Evolutionary conservation across 2,113 vertebrate genomes (phyloP).

Genomic region (Boulengeromyrus knoepffleri): DNA sequence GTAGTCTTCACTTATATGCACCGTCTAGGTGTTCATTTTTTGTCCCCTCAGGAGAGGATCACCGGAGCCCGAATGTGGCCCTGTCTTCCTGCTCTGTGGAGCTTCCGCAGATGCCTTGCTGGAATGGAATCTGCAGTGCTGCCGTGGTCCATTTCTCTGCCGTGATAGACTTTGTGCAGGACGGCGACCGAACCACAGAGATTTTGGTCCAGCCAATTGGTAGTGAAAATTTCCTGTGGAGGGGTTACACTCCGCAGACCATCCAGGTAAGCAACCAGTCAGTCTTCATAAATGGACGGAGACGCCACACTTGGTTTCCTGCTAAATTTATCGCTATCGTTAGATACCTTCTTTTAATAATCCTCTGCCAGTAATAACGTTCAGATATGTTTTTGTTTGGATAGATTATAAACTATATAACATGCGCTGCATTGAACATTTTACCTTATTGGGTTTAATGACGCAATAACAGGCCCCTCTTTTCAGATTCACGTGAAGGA

Average conservation of each 20-base stretch:
- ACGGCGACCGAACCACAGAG: slow-evolving; percentile 66
- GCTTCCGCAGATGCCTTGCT: slow-evolving; percentile 59
- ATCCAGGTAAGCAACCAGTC: slow-evolving; percentile 54
- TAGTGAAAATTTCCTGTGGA: slow-evolving; percentile 74
- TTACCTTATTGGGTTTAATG: not conserved
- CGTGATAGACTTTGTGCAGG: slow-evolving; percentile 65
- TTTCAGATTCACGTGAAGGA: slow-evolving; percentile 74
- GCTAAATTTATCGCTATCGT: not conserved
- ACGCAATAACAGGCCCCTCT: slow-evolving; percentile 7
- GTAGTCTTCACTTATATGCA: not conserved
- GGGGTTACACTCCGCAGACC: slow-evolving; percentile 64
- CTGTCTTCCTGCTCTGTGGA: slow-evolving; percentile 76
- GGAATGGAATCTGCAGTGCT: slow-evolving; percentile 57
- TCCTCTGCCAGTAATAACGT: not conserved
- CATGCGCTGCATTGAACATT: not conserved
- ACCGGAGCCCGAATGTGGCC: slow-evolving; percentile 63
- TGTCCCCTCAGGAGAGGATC: slow-evolving; percentile 37
- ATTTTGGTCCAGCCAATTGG: slow-evolving; percentile 61
- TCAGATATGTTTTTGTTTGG: not conserved
- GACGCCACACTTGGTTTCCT: not conserved
- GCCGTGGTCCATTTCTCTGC: slow-evolving; percentile 64
- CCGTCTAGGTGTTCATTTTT: not conserved
- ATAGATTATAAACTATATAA: not conserved
- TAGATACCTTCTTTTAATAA: not conserved
- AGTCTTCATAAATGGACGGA: not conserved